Conservation (phyloP, 92 coral and sea anemone species). For the Meandrina meandrites region DNA sequence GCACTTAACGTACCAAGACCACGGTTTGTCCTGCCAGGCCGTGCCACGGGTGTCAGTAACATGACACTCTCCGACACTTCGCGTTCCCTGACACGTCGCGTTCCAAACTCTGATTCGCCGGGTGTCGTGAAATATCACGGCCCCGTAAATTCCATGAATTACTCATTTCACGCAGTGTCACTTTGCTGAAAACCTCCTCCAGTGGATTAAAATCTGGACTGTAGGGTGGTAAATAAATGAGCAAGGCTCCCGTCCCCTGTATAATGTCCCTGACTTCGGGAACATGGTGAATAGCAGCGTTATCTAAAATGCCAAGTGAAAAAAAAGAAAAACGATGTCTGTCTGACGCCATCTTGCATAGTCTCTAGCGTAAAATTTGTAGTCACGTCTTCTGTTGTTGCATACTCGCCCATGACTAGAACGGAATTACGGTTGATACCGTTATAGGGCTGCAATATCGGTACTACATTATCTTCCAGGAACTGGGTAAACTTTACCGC, state of each 20-base stretch:
- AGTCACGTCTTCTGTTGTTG: not conserved
- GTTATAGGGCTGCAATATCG: too few species aligned
- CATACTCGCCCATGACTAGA: not conserved
- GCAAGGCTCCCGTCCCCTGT: not conserved
- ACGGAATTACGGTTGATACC: too few species aligned
- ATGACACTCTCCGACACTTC: not conserved
- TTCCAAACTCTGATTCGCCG: not conserved
- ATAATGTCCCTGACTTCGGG: not conserved
- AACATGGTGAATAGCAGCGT: not conserved
- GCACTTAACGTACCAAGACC: not conserved
- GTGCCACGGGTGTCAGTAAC: too few species aligned
- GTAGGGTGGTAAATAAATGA: conserved; percentile 39
- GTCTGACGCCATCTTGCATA: too few species aligned
- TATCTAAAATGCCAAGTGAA: not conserved
- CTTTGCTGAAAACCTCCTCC: conserved; percentile 45
- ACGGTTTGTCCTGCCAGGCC: conserved; percentile 1
- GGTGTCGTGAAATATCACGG: conserved; percentile 2
- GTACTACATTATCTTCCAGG: too few species aligned
- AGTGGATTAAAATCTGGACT: conserved; percentile 39
- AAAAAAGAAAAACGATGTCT: too few species aligned
- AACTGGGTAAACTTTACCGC: too few species aligned
- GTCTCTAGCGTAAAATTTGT: too few species aligned
- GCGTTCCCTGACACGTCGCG: conserved; percentile 4
- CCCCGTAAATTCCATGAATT: conserved; percentile 14
- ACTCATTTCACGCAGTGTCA: not conserved